Evolutionary conservation across 2,113 vertebrate genomes (phyloP).

Genomic region (Ibidorhyncha struthersii): DNA sequence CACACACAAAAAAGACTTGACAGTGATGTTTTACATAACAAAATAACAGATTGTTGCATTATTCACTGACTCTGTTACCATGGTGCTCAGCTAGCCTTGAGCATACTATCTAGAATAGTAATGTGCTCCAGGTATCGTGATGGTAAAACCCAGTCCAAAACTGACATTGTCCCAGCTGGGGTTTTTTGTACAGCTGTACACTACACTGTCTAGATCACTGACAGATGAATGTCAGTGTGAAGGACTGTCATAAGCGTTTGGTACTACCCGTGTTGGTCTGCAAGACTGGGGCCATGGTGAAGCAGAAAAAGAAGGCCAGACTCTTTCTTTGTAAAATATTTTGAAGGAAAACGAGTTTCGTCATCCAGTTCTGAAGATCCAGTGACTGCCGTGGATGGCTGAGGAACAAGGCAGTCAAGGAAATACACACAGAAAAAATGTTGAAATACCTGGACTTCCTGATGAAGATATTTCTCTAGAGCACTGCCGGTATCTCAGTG

Average conservation of each 20-base stretch:
- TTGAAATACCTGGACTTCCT: neutral
- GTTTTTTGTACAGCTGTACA: neutral
- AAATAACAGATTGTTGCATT: constrained; percentile 19
- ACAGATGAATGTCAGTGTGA: neutral
- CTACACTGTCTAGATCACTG: neutral
- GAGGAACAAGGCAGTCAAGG: neutral
- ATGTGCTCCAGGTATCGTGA: neutral
- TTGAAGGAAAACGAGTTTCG: neutral
- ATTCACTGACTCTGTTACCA: constrained; percentile 33
- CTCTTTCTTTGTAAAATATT: neutral
- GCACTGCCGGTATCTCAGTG: neutral
- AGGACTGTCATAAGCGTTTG: neutral
- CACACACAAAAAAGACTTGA: neutral
- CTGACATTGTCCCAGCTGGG: fast-evolving
- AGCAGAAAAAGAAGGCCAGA: neutral
- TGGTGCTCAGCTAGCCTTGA: constrained; percentile 11
- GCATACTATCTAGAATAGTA: neutral
- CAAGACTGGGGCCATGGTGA: neutral
- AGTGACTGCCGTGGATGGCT: neutral
- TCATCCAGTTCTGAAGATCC: neutral
- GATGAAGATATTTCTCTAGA: neutral
- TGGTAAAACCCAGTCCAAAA: neutral
- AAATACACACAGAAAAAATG: neutral
- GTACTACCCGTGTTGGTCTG: neutral
- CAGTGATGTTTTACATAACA: constrained; percentile 32